Evolutionary conservation across 1,140 invertebrate species (phyloP).

Genomic region (Camponotus vicinus): DNA sequence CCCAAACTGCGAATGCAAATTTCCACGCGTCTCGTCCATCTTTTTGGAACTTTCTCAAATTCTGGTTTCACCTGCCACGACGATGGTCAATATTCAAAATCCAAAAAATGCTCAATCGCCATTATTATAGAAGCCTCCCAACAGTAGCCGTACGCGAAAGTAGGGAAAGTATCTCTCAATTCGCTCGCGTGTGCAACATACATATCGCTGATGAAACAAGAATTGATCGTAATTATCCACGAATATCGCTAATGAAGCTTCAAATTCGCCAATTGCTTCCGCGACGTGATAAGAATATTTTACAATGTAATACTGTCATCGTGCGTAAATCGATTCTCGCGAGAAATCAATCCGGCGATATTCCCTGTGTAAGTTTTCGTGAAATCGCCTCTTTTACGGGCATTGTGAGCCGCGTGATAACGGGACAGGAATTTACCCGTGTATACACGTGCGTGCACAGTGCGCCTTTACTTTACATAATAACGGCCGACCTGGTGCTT

Average conservation of each 20-base stretch:
- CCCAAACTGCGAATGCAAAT: not conserved
- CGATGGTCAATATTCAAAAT: not conserved
- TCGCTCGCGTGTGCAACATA: conserved; percentile 65
- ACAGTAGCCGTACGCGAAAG: conserved; percentile 72
- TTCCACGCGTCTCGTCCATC: conserved; percentile 37
- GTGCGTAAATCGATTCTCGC: not conserved
- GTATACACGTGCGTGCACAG: too few species aligned
- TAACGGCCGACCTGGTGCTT: conserved; percentile 22
- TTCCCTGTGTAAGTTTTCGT: not conserved
- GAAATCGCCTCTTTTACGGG: conserved; percentile 1
- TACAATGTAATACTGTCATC: too few species aligned
- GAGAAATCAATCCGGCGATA: not conserved
- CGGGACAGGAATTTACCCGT: conserved; percentile 26
- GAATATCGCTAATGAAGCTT: not conserved
- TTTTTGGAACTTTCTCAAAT: conserved; percentile 72
- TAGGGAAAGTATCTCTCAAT: conserved; percentile 76
- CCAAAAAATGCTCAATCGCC: conserved; percentile 65
- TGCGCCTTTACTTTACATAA: conserved; percentile 53
- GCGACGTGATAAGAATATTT: not conserved
- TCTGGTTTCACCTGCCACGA: conserved; percentile 66
- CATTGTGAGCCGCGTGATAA: conserved; percentile 7
- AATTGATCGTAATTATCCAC: not conserved
- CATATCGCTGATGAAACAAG: conserved; percentile 57
- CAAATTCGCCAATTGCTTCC: not conserved
- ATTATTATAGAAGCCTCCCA: conserved; percentile 41